A percentile compares a stretch with the other conserved stretches of the same genome.
Evolutionary conservation across 2,888 invertebrate genomes (phyloP).

Genomic region (Luffia ferchaultella): DNA sequence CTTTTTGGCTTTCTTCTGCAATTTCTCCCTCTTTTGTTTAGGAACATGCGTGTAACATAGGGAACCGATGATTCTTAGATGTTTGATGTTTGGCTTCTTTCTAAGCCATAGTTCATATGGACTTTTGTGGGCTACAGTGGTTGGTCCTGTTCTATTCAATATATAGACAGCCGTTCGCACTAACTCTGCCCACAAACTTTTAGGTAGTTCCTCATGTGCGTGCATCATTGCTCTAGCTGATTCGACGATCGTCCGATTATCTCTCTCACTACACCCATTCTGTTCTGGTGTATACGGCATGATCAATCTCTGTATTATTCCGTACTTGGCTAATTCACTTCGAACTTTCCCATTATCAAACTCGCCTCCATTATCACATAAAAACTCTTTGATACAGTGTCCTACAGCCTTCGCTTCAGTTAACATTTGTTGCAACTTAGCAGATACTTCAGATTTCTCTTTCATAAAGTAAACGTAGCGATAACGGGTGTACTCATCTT

Average conservation of each 20-base stretch:
- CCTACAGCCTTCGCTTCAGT: neutral
- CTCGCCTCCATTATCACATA: neutral
- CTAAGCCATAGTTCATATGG: slow-evolving; percentile 22
- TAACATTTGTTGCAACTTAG: neutral
- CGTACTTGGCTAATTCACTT: neutral
- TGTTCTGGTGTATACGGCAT: slow-evolving; percentile 20
- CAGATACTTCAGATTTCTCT: neutral
- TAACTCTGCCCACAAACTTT: slow-evolving; percentile 16
- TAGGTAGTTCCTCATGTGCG: slow-evolving; percentile 9
- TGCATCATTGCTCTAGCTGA: slow-evolving; percentile 12
- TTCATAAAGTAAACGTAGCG: neutral
- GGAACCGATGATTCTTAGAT: slow-evolving; percentile 17
- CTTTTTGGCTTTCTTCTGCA: slow-evolving; percentile 9
- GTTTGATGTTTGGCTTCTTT: slow-evolving; percentile 11
- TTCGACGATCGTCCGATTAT: slow-evolving; percentile 16
- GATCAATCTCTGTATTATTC: slow-evolving; percentile 7
- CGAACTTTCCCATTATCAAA: neutral
- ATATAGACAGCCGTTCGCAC: slow-evolving; percentile 15
- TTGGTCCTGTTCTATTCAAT: slow-evolving; percentile 17
- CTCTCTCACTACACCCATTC: slow-evolving; percentile 20
- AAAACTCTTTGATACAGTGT: neutral
- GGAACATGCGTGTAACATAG: slow-evolving; percentile 15
- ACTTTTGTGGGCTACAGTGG: slow-evolving; percentile 15
- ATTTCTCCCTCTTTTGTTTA: slow-evolving; percentile 11
- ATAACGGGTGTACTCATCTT: slow-evolving; percentile 4